These are phyloP conservation scores for Benthochromis sp. DNA, from an alignment of 2,113 vertebrate genomes.

Conservation along the genomic window DNA sequence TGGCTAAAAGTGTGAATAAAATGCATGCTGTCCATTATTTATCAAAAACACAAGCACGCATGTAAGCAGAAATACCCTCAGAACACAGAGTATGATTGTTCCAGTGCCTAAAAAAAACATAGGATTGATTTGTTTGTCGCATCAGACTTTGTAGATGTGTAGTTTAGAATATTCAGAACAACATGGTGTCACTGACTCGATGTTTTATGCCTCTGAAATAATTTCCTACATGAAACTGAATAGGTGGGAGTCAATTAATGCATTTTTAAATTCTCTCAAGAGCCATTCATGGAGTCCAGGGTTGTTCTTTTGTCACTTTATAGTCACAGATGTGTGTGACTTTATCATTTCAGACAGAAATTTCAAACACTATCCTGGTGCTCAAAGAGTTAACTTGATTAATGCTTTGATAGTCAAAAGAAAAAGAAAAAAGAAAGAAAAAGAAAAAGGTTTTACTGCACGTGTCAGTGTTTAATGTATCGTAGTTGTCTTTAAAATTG, in stretches of 20 bases:
- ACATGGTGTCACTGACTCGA: neutral
- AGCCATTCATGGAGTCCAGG: neutral
- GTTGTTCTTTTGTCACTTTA: neutral
- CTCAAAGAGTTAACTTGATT: neutral
- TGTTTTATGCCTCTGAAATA: neutral
- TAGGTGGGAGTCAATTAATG: neutral
- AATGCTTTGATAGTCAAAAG: neutral
- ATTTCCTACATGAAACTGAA: fast-evolving
- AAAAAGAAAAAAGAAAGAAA: neutral
- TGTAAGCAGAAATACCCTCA: neutral
- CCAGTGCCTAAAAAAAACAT: neutral
- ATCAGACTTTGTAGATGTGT: neutral
- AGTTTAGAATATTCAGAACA: neutral
- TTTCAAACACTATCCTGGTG: neutral
- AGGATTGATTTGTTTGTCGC: neutral
- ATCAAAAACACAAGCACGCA: neutral
- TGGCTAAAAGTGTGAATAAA: neutral
- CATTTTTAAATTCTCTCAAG: neutral
- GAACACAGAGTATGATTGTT: neutral
- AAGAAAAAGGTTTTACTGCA: neutral
- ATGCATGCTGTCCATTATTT: neutral
- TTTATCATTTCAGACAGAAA: neutral
- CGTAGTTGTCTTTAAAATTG: neutral
- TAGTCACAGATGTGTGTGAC: neutral
- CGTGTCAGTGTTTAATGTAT: neutral